Base-by-base conservation (phyloP, 1,140 invertebrate species). In the Drosophila lacertosa region DNA sequence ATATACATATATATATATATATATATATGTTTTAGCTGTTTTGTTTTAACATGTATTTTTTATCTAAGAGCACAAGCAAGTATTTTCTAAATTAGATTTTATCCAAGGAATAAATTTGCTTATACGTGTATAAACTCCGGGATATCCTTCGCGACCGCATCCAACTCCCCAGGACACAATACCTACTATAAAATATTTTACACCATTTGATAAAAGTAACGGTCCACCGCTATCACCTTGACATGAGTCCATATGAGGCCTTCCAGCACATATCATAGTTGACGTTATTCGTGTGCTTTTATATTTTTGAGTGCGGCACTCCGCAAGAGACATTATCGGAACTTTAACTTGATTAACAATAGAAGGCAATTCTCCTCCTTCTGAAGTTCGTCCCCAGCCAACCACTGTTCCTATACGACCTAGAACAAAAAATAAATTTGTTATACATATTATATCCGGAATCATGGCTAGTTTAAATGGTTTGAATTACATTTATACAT, bases 201-300 rank as follows among this genome's bases (percentile, higher is more conserved):
- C 94, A 11, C 94, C 94, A 71, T 94, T 94, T 66, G 95, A 94
- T 6, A 96, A 89, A 0, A 96, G 91, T 26, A 97, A 91, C 0
- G 96, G 96, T 0, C 96, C 96, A n/a, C 96, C 96, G 71, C 95
- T 96, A 81, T 97, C 96, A 2, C 96, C 96, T 92, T 95, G 96
- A 81, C 96, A 97, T 0, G 96, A 97, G 91, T 97, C 96, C 74
- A 95, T 94, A 6, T 93, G 94, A 20, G 95, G 95, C 75, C 94
- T 93, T 22, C 96, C 96, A 15, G 96, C 95, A 91, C 95, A 96
- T 54, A 96, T 82, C 96, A 97, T 97, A 83, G 96, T 96, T 54
- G 93, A 92, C 11, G 96, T 97, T 59, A 97, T 97, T 71, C 96
- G 93, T 6, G 94, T 94, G 1, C 96, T 95, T 51, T 95, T 93